A percentile compares a stretch with the other conserved stretches of the same genome.
These are phyloP conservation scores for Eulemur macaco DNA, from an alignment of 2,113 vertebrate genomes.

Conservation along the genomic window DNA sequence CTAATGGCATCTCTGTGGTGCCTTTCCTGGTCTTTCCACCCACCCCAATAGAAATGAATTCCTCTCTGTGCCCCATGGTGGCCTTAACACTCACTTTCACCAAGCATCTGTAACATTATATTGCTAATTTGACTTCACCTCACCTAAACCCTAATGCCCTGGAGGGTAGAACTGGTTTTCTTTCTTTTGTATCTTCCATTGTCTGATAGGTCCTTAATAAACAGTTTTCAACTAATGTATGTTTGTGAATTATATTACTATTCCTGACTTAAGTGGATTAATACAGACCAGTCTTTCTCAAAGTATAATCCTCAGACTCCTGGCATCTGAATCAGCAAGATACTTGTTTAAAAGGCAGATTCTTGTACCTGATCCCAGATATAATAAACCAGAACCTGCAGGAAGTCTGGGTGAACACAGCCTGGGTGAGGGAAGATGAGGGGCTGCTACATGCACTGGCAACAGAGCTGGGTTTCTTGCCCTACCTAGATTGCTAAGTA, in stretches of 20 bases:
- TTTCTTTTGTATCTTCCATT: not conserved
- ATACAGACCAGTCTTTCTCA: not conserved
- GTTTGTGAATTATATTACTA: not conserved
- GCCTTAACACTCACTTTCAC: not conserved
- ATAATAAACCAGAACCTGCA: not conserved
- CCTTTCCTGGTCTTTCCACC: not conserved
- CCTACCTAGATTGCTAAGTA: not conserved
- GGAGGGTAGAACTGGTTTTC: not conserved
- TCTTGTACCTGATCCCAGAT: not conserved
- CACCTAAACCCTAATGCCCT: not conserved
- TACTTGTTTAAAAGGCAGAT: not conserved
- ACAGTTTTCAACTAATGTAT: not conserved
- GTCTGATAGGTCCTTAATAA: not conserved
- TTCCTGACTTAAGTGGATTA: not conserved
- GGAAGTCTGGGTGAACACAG: not conserved
- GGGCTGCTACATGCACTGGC: fast-evolving
- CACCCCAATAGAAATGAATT: not conserved
- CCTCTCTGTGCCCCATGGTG: not conserved
- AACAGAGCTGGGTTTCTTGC: not conserved
- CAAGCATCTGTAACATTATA: not conserved
- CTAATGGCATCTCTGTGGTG: not conserved
- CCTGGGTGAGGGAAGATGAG: not conserved
- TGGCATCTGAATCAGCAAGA: not conserved
- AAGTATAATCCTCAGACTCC: not conserved
- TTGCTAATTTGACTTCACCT: not conserved